Conservation (phyloP, 2,113 vertebrate genomes). For the Tamias sibiricus region DNA sequence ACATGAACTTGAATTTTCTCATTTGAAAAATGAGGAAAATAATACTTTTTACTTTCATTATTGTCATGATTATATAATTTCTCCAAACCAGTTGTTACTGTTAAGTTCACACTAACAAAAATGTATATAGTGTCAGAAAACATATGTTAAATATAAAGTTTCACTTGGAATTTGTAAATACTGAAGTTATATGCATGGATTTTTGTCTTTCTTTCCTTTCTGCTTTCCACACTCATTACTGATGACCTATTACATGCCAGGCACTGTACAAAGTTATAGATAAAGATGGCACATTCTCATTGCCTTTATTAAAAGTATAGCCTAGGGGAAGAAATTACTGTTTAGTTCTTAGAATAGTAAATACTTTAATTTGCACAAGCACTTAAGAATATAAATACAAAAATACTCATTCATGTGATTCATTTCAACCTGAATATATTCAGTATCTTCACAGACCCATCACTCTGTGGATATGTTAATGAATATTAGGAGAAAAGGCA, state of each 20-base stretch:
- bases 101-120: background rate
- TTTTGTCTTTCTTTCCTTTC: background rate
- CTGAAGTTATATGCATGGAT: background rate
- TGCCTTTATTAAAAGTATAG: slow-evolving; percentile 10
- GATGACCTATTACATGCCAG: background rate
- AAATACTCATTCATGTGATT: background rate
- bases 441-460: background rate
- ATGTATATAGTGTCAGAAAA: background rate
- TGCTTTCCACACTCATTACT: background rate
- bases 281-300: background rate
- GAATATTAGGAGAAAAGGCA: slow-evolving; percentile 6
- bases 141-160: background rate
- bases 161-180: slow-evolving; percentile 2
- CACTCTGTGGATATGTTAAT: background rate
- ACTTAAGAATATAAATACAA: background rate
- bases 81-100: background rate
- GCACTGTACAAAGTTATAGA: background rate
- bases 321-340: background rate
- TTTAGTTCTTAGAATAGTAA: slow-evolving; percentile 22
- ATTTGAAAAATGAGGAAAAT: background rate
- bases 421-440: background rate
- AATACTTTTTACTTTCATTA: slow-evolving; percentile 4
- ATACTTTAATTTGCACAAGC: background rate
- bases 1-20: background rate
- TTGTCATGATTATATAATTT: slow-evolving; percentile 23